Conservation (phyloP, 2,797 vertebrate species). For the Tarsius wallacei region DNA sequence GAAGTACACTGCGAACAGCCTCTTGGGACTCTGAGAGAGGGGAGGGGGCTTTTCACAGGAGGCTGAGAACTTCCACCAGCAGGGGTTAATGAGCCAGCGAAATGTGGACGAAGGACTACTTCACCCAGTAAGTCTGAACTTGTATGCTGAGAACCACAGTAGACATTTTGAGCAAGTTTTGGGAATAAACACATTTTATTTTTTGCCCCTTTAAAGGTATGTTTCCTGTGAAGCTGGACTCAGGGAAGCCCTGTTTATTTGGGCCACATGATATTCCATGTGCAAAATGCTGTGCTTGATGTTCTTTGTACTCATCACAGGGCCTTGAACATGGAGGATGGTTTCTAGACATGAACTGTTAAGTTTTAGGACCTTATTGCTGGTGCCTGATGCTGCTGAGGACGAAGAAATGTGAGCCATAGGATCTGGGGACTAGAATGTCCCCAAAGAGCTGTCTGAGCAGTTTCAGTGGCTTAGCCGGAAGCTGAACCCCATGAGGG, state of each 20-base stretch:
- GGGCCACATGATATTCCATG: background rate
- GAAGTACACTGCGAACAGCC: background rate
- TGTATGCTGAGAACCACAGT: background rate
- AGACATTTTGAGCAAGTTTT: background rate
- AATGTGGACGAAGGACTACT: background rate
- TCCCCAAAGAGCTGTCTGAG: background rate
- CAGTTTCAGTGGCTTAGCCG: background rate
- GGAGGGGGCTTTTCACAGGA: background rate
- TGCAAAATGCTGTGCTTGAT: background rate
- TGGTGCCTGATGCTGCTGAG: background rate
- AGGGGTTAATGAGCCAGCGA: background rate
- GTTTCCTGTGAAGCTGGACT: background rate
- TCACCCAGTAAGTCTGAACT: background rate
- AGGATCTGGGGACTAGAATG: background rate
- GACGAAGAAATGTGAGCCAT: background rate
- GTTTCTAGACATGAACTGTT: background rate
- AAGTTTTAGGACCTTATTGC: background rate
- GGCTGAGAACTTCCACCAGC: background rate
- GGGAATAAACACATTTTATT: background rate
- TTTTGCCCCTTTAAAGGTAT: background rate
- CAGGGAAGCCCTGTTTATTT: background rate
- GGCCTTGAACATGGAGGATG: background rate
- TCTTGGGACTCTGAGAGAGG: background rate
- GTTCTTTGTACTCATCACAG: background rate
- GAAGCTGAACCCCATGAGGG: background rate